A percentile compares a stretch with the other conserved stretches of the same genome.
Conservation (phyloP, 1,140 invertebrate species). For the Elymnias hypermnestra region DNA sequence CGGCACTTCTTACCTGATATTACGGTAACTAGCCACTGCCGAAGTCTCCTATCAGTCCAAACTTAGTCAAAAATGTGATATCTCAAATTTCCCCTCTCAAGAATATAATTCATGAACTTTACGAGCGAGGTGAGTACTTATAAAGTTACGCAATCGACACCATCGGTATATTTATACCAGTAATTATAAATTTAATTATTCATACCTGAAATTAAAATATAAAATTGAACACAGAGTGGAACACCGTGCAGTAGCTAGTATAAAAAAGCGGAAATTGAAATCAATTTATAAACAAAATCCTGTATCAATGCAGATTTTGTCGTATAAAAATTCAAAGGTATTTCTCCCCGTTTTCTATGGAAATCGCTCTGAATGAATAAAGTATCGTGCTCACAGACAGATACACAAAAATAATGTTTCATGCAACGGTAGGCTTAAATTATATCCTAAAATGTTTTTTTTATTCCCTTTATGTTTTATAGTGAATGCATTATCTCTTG, state of each 20-base stretch:
- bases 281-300: slow-evolving; percentile 10
- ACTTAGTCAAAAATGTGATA: no score
- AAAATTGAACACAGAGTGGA: background rate
- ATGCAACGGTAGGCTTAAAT: slow-evolving; percentile 4
- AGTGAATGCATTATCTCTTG: no score
- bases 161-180: no score
- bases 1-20: no score
- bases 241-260: background rate
- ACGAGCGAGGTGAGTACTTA: no score
- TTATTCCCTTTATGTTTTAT: background rate
- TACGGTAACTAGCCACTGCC: no score
- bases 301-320: slow-evolving; percentile 5
- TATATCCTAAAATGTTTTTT: background rate
- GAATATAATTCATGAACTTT: no score
- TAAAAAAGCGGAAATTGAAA: background rate
- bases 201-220: background rate
- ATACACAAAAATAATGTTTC: slow-evolving; percentile 8
- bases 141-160: slow-evolving; percentile 13
- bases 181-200: no score
- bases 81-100: no score
- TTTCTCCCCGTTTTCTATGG: slow-evolving; percentile 37
- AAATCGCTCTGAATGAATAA: slow-evolving; percentile 51
- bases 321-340: slow-evolving; percentile 10
- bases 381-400: slow-evolving; percentile 27
- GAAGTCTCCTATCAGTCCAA: no score